Base-by-base conservation (phyloP, 2,113 vertebrate species). In the Girardinichthys multiradiatus region DNA sequence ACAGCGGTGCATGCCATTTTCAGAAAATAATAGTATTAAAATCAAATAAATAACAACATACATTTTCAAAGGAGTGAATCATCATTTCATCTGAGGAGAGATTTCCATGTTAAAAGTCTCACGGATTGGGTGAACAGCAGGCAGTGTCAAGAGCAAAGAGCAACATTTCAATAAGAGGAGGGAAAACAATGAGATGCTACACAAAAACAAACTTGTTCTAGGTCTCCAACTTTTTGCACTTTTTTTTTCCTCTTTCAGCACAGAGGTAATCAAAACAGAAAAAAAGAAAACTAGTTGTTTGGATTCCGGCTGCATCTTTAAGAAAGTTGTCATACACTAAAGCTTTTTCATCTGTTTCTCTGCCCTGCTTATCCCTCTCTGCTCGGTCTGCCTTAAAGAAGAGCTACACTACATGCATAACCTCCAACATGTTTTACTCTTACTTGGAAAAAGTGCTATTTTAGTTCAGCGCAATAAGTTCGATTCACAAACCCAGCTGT, bases 91-190 rank as follows among this genome's bases (percentile, higher is more conserved):
- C 83, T 21, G 76, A 82, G 75, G 17, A 45, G 42, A 45, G 80
- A 87, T 74, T 81, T 84, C 82, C 59, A 48, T 85, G 72, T 79
- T 71, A 71, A 68, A 74, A 68, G 70, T 73, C 73, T 90, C 89
- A 85, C 89, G 90, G 89, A 90, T 92, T 93, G 88, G 91, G 91
- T 89, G 91, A 92, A 90, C 91, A 92, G 87, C 90, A 91, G 92
- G 91, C 92, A 93, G 92, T 91, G 88, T 91, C 70, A 30, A 75
- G 83, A 91, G 90, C 84, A 30, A 87, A 83, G 70, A 92, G 82
- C 89, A 75, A 89, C 89, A 77, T 90, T 90, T 82, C 68, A 74
- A 37, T 33, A 64, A 26, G 28, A 64, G 74, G 80, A 59, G 48
- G 84, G 75, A 51, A 74, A 77, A 75, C 74, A 48, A 84, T 61